Conservation (phyloP, 2,113 vertebrate genomes). For the Prietella phreatophila region DNA sequence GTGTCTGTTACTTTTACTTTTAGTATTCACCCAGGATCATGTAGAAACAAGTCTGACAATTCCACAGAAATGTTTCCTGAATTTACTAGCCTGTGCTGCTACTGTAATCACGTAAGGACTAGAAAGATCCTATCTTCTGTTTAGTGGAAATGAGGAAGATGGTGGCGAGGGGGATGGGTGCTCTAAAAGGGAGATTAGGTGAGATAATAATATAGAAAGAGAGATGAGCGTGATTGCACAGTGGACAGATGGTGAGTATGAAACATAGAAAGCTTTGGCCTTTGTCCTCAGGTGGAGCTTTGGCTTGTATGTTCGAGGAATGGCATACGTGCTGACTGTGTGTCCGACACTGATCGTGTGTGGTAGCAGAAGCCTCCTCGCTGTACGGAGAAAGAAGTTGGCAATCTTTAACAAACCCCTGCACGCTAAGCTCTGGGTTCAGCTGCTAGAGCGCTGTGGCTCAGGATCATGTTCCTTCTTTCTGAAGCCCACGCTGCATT, state of each 20-base stretch:
- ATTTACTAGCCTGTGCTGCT: background rate
- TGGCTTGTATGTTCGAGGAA: constrained; percentile 5
- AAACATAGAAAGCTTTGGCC: background rate
- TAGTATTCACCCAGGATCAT: constrained; percentile 12
- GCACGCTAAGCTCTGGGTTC: background rate
- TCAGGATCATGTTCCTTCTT: background rate
- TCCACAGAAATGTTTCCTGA: constrained; percentile 19
- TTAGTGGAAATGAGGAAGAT: background rate
- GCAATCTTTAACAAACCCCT: constrained; percentile 26
- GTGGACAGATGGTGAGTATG: background rate
- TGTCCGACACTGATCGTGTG: background rate
- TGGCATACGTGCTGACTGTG: constrained; percentile 20
- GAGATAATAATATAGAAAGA: background rate
- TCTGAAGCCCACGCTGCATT: constrained; percentile 31
- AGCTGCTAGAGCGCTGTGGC: background rate
- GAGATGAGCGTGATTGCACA: background rate
- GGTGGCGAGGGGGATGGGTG: background rate
- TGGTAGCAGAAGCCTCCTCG: background rate
- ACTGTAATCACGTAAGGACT: background rate
- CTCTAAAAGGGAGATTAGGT: background rate
- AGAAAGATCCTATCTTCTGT: background rate
- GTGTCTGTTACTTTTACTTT: constrained; percentile 19
- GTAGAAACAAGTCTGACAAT: constrained; percentile 31
- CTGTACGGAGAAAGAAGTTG: background rate
- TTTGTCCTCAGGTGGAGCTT: constrained; percentile 41